phyloP scores from a whole-genome alignment of 2,888 invertebrate genomes.

The Zhengitettix transpicula region DNA sequence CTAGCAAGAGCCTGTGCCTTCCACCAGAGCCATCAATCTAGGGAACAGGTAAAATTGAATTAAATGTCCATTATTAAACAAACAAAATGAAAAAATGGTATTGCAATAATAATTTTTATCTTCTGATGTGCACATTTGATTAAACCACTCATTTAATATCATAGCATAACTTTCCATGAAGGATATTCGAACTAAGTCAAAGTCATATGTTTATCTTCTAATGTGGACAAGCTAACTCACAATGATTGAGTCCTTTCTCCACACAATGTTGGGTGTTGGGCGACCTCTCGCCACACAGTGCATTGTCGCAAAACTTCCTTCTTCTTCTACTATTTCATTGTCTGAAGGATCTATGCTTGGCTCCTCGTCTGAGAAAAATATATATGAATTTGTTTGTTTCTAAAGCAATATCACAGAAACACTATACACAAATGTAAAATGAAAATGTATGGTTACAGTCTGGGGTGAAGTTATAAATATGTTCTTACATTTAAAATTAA shows the following conservation, averaged over 20 bases:
- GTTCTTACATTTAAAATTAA: too few relatives aligned
- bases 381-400: not conserved
- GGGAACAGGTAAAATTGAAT: constrained; percentile 8
- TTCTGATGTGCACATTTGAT: not conserved
- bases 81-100: not conserved
- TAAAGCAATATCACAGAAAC: too few relatives aligned
- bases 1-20: constrained; percentile 47
- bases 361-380: constrained; percentile 16
- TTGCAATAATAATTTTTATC: too few relatives aligned
- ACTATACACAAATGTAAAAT: too few relatives aligned
- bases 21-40: constrained; percentile 59
- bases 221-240: constrained; percentile 28
- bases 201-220: too few relatives aligned
- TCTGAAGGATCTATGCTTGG: constrained; percentile 24
- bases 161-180: not conserved
- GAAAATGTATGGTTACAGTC: too few relatives aligned
- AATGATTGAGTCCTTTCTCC: constrained; percentile 54
- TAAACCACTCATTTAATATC: not conserved
- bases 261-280: constrained; percentile 60
- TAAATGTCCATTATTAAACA: not conserved
- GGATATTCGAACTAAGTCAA: too few relatives aligned
- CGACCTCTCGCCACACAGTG: constrained; percentile 59
- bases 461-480: too few relatives aligned
- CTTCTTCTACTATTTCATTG: constrained; percentile 43
- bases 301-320: constrained; percentile 57